Evolutionary conservation across 2,797 vertebrate genomes (phyloP).

Genomic region (Agapornis canus): DNA sequence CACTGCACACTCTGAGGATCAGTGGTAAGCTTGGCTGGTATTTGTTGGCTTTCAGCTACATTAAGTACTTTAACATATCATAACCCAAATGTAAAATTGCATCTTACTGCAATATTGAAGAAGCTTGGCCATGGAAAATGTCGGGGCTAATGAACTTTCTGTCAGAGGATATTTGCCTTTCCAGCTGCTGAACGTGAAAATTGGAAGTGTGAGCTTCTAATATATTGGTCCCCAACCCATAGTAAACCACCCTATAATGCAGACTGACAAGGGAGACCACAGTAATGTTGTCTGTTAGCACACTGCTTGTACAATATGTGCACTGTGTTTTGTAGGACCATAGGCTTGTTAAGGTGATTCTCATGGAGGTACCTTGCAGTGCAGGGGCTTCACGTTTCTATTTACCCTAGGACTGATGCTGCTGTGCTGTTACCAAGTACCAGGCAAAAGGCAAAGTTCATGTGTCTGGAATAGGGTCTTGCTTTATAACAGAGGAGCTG

Average conservation of each 20-base stretch:
- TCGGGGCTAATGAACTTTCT: slow-evolving; percentile 40
- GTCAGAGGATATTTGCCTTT: slow-evolving; percentile 65
- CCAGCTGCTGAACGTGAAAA: slow-evolving; percentile 46
- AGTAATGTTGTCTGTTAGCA: background rate
- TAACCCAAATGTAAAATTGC: slow-evolving; percentile 42
- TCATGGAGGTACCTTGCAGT: accelerated
- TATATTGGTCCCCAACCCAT: slow-evolving; percentile 9
- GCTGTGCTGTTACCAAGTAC: accelerated
- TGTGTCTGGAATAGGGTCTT: background rate
- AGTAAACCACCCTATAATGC: slow-evolving; percentile 10
- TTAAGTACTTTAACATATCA: slow-evolving; percentile 6
- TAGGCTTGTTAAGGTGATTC: background rate
- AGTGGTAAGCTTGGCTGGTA: background rate
- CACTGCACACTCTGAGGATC: background rate
- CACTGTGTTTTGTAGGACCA: background rate
- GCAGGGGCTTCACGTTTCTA: background rate
- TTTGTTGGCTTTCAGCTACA: slow-evolving; percentile 37
- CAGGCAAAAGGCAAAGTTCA: background rate
- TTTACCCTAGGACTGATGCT: background rate
- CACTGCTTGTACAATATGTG: background rate
- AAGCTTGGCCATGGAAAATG: slow-evolving; percentile 36
- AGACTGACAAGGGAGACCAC: background rate
- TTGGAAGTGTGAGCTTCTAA: slow-evolving; percentile 44
- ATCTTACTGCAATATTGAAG: background rate
- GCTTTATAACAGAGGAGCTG: background rate